Evolutionary conservation across 2,888 invertebrate genomes (phyloP).

Genomic region (Clunio marinus): DNA sequence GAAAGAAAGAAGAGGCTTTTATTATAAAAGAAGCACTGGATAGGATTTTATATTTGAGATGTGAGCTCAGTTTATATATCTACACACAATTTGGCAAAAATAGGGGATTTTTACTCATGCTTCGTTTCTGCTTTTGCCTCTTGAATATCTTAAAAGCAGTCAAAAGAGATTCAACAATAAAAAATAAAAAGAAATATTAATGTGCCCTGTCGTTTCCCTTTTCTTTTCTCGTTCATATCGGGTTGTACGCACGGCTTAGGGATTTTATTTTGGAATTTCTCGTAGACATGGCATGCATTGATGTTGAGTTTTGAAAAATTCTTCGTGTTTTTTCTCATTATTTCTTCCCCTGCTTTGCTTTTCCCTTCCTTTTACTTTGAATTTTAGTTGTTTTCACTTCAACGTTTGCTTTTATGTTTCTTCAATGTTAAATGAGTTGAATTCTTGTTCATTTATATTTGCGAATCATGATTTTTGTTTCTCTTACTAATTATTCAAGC

Average conservation of each 20-base stretch:
- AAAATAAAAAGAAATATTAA: slow-evolving; percentile 36
- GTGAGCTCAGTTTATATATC: not conserved
- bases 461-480: no score
- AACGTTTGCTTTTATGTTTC: no score
- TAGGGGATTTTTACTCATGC: slow-evolving; percentile 29
- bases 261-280: slow-evolving; percentile 34
- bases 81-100: slow-evolving; percentile 16
- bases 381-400: no score
- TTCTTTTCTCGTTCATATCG: slow-evolving; percentile 15
- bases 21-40: not conserved
- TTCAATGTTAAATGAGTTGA: no score
- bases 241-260: slow-evolving; percentile 4
- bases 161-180: slow-evolving; percentile 38
- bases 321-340: not conserved
- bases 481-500: no score
- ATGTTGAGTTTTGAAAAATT: no score
- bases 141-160: slow-evolving; percentile 35
- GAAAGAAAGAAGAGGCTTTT: not conserved
- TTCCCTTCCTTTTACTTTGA: not conserved
- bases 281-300: no score
- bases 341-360: no score
- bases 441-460: no score
- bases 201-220: slow-evolving; percentile 35
- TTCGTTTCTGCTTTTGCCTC: slow-evolving; percentile 14
- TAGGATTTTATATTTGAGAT: not conserved